A percentile compares a stretch with the other conserved stretches of the same genome.
These are phyloP conservation scores for Lamprotornis superbus DNA, from an alignment of 2,113 vertebrate genomes.

Conservation along the genomic window DNA sequence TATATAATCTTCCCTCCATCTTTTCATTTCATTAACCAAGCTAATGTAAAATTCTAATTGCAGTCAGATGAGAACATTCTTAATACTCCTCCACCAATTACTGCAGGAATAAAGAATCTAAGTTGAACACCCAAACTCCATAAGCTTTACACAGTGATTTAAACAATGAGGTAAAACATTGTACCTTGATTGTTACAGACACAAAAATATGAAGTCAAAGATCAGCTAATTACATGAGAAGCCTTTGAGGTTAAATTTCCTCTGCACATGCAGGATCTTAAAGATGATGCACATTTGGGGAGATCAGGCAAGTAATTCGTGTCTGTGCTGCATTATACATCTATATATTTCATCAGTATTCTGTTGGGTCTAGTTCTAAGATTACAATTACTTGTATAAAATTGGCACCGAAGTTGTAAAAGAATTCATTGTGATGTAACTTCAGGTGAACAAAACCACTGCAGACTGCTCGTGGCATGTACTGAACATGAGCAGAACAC, in stretches of 20 bases:
- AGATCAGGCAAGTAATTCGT: not conserved
- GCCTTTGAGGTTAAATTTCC: not conserved
- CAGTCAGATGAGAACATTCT: not conserved
- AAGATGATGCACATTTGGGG: not conserved
- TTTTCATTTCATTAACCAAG: not conserved
- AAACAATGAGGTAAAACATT: not conserved
- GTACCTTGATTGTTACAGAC: not conserved
- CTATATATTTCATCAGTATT: not conserved
- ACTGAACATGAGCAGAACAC: fast-evolving
- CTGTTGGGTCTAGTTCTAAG: not conserved
- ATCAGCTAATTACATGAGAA: not conserved
- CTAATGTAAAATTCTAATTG: not conserved
- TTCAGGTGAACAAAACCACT: not conserved
- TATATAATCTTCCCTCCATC: not conserved
- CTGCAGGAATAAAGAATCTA: not conserved
- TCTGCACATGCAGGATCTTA: not conserved
- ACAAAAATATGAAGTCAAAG: not conserved
- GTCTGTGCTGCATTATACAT: fast-evolving
- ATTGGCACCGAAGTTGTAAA: not conserved
- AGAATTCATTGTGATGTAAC: not conserved
- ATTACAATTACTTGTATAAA: not conserved
- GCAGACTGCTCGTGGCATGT: too few relatives aligned
- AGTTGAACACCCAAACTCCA: not conserved
- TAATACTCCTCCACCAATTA: not conserved
- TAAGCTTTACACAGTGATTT: not conserved